phyloP scores from a whole-genome alignment of 2,888 invertebrate genomes.

The Bombyx huttoni region DNA sequence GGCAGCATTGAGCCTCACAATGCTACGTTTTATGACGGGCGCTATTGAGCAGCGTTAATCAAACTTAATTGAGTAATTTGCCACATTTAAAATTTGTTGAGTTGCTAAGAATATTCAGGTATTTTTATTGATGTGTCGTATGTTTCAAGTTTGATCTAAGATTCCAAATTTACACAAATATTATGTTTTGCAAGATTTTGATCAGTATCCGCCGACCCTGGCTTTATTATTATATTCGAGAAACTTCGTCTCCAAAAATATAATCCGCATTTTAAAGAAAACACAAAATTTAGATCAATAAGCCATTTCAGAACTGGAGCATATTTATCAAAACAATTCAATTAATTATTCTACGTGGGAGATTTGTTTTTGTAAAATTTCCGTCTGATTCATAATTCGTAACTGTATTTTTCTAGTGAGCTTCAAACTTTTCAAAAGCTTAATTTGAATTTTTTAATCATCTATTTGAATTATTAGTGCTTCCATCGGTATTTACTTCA shows the following conservation, averaged over 20 bases:
- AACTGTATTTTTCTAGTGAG: neutral
- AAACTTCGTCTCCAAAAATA: constrained; percentile 9
- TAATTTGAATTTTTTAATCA: too few relatives aligned
- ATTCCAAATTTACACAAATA: constrained; percentile 5
- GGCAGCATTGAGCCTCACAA: neutral
- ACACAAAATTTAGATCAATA: constrained; percentile 12
- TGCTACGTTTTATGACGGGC: neutral
- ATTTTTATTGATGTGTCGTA: neutral
- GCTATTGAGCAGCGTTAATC: neutral
- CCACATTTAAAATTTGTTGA: neutral
- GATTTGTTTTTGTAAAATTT: constrained; percentile 24
- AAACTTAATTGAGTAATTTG: neutral
- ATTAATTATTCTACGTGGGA: constrained; percentile 26
- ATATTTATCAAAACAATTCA: constrained; percentile 33
- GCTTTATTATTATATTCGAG: constrained; percentile 9
- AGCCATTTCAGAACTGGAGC: constrained; percentile 32
- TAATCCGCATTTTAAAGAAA: constrained; percentile 2
- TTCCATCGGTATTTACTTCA: too few relatives aligned
- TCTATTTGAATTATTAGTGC: too few relatives aligned
- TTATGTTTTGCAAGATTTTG: constrained; percentile 2
- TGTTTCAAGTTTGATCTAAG: constrained; percentile 3
- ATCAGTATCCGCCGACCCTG: constrained; percentile 13
- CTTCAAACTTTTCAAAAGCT: too few relatives aligned
- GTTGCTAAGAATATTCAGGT: neutral
- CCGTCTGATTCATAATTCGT: constrained; percentile 20